Conservation (phyloP, 1,140 invertebrate genomes). For the Brachionus plicatilis region DNA sequence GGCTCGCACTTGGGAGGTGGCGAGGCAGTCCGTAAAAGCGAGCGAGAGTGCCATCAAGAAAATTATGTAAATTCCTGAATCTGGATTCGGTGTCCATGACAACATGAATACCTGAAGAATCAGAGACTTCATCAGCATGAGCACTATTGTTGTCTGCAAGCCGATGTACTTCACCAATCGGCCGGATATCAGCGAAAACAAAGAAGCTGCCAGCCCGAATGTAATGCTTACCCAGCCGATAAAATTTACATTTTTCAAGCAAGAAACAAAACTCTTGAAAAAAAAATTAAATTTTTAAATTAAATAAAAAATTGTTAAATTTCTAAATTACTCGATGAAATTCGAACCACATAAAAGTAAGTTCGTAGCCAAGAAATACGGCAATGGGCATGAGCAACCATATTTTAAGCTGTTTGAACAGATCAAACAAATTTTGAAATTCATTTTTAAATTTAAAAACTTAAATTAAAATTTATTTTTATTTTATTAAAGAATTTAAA, state of each 20-base stretch:
- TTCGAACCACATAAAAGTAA: constrained; percentile 36
- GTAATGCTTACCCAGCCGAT: constrained; percentile 20
- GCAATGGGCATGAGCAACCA: constrained; percentile 22
- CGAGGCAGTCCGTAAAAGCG: neutral
- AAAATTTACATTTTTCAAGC: constrained; percentile 2
- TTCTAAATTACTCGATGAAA: neutral
- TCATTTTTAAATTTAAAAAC: constrained; percentile 13
- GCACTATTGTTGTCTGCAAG: neutral
- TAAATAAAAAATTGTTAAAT: neutral
- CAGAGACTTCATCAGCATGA: constrained; percentile 18
- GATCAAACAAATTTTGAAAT: neutral
- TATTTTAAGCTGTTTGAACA: neutral
- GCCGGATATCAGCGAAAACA: neutral
- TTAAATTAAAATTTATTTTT: neutral
- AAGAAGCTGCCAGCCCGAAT: neutral
- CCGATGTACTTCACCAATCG: neutral
- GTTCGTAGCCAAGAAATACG: neutral
- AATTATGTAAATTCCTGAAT: neutral
- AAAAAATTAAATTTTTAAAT: neutral
- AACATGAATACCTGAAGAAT: neutral
- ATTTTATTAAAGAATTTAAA: neutral
- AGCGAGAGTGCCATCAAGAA: neutral
- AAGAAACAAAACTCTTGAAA: neutral
- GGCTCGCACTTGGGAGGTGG: neutral
- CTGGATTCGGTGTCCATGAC: constrained; percentile 29